Conservation (phyloP, 2,888 invertebrate species). For the Lepidocyrtinus sp. region DNA sequence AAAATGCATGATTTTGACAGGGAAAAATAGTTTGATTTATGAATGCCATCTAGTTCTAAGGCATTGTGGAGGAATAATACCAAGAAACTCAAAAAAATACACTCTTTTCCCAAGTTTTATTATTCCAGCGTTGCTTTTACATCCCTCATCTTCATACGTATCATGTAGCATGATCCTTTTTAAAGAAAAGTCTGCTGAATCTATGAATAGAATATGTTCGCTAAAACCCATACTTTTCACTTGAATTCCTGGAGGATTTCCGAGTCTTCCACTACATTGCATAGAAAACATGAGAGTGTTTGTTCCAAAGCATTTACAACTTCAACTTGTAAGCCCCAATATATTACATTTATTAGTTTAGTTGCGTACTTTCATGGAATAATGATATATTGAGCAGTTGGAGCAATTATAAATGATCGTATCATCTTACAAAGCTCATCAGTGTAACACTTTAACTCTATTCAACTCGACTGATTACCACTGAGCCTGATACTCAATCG, state of each 20-base stretch:
- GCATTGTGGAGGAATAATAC: slow-evolving; percentile 23
- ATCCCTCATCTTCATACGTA: slow-evolving; percentile 33
- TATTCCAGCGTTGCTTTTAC: slow-evolving; percentile 35
- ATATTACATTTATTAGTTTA: too few relatives aligned
- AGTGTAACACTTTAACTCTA: too few relatives aligned
- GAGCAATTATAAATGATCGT: too few relatives aligned
- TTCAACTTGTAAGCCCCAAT: too few relatives aligned
- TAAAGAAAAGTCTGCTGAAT: slow-evolving; percentile 40
- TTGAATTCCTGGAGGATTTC: slow-evolving; percentile 50
- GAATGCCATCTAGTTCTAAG: slow-evolving; percentile 61
- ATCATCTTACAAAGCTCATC: too few relatives aligned
- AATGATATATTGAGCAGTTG: too few relatives aligned
- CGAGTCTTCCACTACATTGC: slow-evolving; percentile 34
- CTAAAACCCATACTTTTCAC: slow-evolving; percentile 49
- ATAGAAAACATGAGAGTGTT: slow-evolving; percentile 20
- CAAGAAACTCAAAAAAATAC: slow-evolving; percentile 6
- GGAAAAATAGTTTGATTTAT: slow-evolving; percentile 70
- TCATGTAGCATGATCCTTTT: slow-evolving; percentile 32
- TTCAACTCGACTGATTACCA: too few relatives aligned
- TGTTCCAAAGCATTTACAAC: too few relatives aligned
- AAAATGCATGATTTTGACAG: slow-evolving; percentile 69
- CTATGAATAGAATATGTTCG: slow-evolving; percentile 42
- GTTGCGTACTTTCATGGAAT: too few relatives aligned
- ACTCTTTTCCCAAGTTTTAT: slow-evolving; percentile 8
- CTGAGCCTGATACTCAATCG: too few relatives aligned